Conservation (phyloP, 2,113 vertebrate species). For the Burhinus oedicnemus region DNA sequence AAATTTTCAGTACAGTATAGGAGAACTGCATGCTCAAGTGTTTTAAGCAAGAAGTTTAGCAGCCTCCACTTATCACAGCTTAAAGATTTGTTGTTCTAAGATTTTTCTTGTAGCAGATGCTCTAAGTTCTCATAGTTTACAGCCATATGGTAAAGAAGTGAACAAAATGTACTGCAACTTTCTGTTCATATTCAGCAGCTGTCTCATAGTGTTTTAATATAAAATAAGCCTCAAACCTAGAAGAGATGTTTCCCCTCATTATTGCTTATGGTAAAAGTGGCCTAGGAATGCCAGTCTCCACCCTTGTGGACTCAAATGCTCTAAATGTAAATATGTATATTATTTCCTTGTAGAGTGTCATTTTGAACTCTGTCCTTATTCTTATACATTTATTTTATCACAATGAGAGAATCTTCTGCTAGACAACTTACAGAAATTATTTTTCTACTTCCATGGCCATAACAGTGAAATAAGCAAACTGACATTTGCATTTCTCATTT, state of each 20-base stretch:
- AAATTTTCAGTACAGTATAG: not conserved
- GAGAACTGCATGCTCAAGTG: not conserved
- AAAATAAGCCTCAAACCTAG: not conserved
- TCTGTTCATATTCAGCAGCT: not conserved
- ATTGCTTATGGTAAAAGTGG: not conserved
- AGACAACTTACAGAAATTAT: not conserved
- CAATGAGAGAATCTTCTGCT: not conserved
- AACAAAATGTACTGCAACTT: constrained; percentile 7
- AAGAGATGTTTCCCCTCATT: not conserved
- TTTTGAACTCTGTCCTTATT: constrained; percentile 57
- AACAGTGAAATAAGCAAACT: constrained; percentile 52
- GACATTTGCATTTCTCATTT: constrained; percentile 62
- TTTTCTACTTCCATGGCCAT: not conserved
- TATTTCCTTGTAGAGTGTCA: constrained; percentile 28
- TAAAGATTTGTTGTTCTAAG: not conserved
- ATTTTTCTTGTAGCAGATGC: not conserved
- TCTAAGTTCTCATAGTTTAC: not conserved
- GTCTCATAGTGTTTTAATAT: not conserved
- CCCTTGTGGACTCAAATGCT: not conserved
- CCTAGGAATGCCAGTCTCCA: not conserved
- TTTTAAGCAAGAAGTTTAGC: not conserved
- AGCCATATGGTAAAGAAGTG: not conserved
- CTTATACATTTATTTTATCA: constrained; percentile 18
- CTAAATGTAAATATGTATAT: not conserved
- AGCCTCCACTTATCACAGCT: not conserved